A percentile compares a stretch with the other conserved stretches of the same genome.
Evolutionary conservation across 2,797 vertebrate species (phyloP).

Genomic region (Brotula barbata): DNA sequence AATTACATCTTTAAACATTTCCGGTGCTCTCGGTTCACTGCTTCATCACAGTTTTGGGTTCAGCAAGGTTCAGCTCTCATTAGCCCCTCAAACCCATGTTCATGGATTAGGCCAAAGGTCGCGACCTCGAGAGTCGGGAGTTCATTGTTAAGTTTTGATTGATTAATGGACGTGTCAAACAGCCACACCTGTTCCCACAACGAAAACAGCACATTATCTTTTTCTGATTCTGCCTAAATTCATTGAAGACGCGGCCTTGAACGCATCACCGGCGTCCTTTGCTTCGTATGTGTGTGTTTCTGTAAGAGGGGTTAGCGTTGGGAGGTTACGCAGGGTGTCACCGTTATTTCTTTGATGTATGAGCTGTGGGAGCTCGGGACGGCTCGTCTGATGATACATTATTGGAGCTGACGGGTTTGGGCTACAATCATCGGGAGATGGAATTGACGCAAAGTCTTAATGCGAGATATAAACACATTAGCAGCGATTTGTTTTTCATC

Average conservation of each 20-base stretch:
- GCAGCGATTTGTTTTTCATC: conserved; percentile 26
- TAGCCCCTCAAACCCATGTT: conserved; percentile 47
- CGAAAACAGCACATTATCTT: conserved; percentile 49
- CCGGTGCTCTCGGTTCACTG: not conserved
- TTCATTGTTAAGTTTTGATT: conserved; percentile 68
- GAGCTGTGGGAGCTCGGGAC: conserved; percentile 52
- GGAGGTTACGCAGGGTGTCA: conserved; percentile 33
- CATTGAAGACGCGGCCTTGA: not conserved
- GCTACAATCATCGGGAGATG: conserved; percentile 27
- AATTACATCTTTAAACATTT: no score
- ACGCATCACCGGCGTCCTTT: conserved; percentile 7
- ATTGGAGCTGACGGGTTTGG: conserved; percentile 37
- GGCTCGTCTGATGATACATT: conserved; percentile 31
- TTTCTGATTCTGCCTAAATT: conserved; percentile 13
- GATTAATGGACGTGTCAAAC: conserved; percentile 71
- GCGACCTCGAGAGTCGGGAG: conserved; percentile 42
- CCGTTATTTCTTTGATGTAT: conserved; percentile 53
- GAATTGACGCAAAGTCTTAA: conserved; percentile 11
- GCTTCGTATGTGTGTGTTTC: conserved; percentile 15
- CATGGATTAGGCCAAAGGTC: conserved; percentile 58
- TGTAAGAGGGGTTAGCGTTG: conserved; percentile 2
- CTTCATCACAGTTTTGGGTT: conserved; percentile 29
- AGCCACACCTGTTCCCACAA: conserved; percentile 66
- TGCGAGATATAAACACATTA: conserved; percentile 27
- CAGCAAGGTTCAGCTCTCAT: conserved; percentile 49